Evolutionary conservation across 2,113 vertebrate genomes (phyloP).

Genomic region (Tachysurus vachellii): DNA sequence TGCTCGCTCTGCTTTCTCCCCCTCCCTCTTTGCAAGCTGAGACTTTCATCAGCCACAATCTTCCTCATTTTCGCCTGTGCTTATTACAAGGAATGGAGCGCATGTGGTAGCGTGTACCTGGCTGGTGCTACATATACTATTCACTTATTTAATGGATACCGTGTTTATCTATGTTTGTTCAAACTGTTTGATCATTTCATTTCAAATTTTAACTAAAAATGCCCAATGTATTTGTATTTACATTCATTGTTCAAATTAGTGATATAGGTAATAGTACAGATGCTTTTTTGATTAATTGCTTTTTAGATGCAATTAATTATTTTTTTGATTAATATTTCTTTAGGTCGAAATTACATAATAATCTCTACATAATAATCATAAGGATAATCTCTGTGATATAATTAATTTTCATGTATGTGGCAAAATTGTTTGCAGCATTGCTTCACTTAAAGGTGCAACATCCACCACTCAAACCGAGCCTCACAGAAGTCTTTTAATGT

Average conservation of each 20-base stretch:
- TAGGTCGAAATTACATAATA: neutral
- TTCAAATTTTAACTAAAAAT: neutral
- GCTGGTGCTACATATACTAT: neutral
- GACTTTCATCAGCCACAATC: slow-evolving; percentile 33
- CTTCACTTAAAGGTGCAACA: neutral
- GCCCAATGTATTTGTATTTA: neutral
- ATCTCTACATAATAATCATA: no score
- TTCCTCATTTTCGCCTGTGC: neutral
- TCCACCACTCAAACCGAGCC: neutral
- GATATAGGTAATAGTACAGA: neutral
- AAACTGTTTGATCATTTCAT: neutral
- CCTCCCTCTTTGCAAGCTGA: slow-evolving; percentile 13
- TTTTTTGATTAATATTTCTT: neutral
- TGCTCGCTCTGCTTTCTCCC: slow-evolving; percentile 35
- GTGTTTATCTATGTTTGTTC: neutral
- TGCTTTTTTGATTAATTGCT: neutral
- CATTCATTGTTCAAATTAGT: neutral
- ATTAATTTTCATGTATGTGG: neutral
- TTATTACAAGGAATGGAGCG: neutral
- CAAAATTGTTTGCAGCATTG: neutral
- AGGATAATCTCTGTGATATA: neutral
- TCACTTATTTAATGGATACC: neutral
- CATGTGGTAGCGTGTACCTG: neutral
- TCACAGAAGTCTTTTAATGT: neutral
- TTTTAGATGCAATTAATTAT: neutral